A percentile compares a stretch with the other conserved stretches of the same genome.
phyloP scores from a whole-genome alignment of 2,888 invertebrate genomes.

The Timema cristinae region DNA sequence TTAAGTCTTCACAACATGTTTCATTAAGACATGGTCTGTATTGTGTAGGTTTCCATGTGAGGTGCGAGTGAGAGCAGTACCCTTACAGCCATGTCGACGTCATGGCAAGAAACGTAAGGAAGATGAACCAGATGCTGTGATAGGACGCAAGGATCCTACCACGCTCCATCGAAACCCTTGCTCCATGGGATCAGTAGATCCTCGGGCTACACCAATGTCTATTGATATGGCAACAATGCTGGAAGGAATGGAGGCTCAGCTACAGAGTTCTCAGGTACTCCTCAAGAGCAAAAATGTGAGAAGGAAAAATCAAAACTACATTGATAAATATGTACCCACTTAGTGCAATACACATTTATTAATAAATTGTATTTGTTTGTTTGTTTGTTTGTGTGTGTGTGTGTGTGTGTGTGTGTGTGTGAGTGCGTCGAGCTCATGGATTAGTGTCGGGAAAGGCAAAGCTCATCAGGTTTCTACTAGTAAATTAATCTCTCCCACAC shows the following conservation, averaged over 20 bases:
- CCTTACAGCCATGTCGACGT: conserved; percentile 75
- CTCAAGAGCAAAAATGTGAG: background rate
- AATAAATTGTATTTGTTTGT: too few relatives aligned
- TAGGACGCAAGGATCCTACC: conserved; percentile 43
- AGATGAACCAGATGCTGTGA: conserved; percentile 54
- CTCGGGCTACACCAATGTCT: conserved; percentile 52
- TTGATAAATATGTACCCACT: too few relatives aligned
- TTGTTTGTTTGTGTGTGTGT: too few relatives aligned
- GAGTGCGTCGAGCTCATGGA: too few relatives aligned
- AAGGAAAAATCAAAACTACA: too few relatives aligned
- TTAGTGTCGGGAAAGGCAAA: too few relatives aligned
- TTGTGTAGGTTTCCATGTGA: conserved; percentile 75
- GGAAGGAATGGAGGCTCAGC: conserved; percentile 69
- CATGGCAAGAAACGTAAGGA: conserved; percentile 77
- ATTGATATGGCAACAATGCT: conserved; percentile 74
- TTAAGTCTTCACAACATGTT: too few relatives aligned
- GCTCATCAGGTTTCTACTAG: too few relatives aligned
- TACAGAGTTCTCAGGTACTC: conserved; percentile 75
- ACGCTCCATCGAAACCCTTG: conserved; percentile 25
- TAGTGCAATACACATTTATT: too few relatives aligned
- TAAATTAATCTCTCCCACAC: too few relatives aligned
- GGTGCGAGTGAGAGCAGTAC: conserved; percentile 78
- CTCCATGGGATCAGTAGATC: conserved; percentile 34
- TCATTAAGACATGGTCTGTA: too few relatives aligned
- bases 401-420: too few relatives aligned